phyloP scores from a whole-genome alignment of 2,888 invertebrate genomes.

The Agrochola litura region DNA sequence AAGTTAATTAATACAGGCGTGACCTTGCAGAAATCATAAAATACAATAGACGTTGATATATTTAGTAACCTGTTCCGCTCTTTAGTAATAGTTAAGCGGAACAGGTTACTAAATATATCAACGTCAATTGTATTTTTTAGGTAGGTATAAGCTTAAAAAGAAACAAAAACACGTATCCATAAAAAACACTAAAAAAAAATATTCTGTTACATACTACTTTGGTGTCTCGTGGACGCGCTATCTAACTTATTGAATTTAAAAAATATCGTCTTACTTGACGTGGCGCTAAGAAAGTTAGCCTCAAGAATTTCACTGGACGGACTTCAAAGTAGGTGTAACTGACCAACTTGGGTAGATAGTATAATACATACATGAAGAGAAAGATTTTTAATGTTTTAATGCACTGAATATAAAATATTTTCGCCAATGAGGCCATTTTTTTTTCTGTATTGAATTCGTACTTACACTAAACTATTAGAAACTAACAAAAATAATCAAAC shows the following conservation, averaged over 20 bases:
- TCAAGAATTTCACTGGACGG: not conserved
- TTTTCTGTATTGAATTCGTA: not conserved
- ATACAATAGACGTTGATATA: too few relatives aligned
- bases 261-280: constrained; percentile 7
- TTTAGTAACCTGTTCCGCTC: too few relatives aligned
- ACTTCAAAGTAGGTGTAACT: not conserved
- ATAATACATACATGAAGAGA: not conserved
- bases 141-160: too few relatives aligned
- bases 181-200: not conserved
- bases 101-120: too few relatives aligned
- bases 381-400: too few relatives aligned
- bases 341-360: not conserved
- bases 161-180: not conserved
- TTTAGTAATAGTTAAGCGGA: too few relatives aligned
- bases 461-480: not conserved
- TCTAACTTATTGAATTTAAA: constrained; percentile 18
- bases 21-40: too few relatives aligned
- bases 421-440: not conserved
- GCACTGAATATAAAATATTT: not conserved
- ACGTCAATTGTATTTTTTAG: too few relatives aligned
- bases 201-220: not conserved
- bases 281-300: not conserved
- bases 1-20: too few relatives aligned
- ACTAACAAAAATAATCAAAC: constrained; percentile 16
- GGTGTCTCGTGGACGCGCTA: not conserved